Base-by-base conservation (phyloP, 2,797 vertebrate genomes). In the Loris lydekkerianus region DNA sequence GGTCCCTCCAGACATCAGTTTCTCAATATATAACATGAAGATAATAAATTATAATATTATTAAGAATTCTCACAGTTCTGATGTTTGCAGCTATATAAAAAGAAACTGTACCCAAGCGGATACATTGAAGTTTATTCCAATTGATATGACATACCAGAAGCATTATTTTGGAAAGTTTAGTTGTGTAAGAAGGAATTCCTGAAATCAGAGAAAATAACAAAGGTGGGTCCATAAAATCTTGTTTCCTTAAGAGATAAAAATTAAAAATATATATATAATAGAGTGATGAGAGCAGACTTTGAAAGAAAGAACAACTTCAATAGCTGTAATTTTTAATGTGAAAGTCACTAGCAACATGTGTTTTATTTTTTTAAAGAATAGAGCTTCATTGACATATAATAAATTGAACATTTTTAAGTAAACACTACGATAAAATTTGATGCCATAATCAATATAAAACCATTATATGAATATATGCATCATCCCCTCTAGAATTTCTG, bases 401-500 rank as follows among this genome's bases (percentile, higher is more conserved):
- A 69, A 46, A 2, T 23, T 37, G 25, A 2, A 20, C 76, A 60
- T 15, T 4, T 43, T 81, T 85, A 61, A 31, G 13, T 25, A 21
- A 43, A 43, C 3, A n/a, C 1, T 23, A 56, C 27, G 34, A 34
- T 70, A 40, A 53, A 11, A 61, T 76, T 78, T 56, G 21, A 84
- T n/a, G 34, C 21, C 15, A 72, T 27, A 61, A 34, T 83, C n/a
- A 58, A 75, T 10, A n/a, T 76, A 60, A 56, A 56, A 18, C 17
- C 53, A 56, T 56, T 56, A 56, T 56, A 69, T 40, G 8, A 56
- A 82, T 37, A 11, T 31, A 21, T 34, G 0, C 11, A 17, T 43
- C 34, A 5, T 1, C 6, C 15, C 31, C 25, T 15, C 17, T 13
- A 25, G 34, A n/a, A 18, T 63, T 82, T 21, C 5, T 0, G 1